Percentiles rank a stretch among this genome's conserved stretches.
These are phyloP conservation scores for Diuraphis noxia DNA, from an alignment of 1,140 invertebrate genomes.

Conservation along the genomic window DNA sequence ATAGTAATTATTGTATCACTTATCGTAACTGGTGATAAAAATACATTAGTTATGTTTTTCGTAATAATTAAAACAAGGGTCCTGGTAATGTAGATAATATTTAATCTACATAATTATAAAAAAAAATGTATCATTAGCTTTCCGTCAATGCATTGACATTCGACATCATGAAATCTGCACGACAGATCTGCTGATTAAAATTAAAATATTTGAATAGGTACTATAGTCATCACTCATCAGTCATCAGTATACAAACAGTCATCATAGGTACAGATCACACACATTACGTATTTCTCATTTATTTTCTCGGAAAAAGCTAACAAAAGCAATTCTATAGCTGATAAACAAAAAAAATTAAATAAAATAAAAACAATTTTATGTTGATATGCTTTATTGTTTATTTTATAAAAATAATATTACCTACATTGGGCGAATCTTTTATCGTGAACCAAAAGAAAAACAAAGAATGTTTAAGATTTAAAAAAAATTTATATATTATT, in stretches of 20 bases:
- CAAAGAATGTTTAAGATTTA: background rate
- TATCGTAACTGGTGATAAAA: background rate
- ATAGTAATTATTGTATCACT: background rate
- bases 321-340: background rate
- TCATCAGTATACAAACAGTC: too few species aligned
- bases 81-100: background rate
- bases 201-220: background rate
- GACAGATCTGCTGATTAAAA: background rate
- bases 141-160: background rate
- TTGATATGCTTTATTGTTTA: too few species aligned
- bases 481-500: background rate
- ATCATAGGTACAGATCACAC: background rate
- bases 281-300: background rate
- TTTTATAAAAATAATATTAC: background rate
- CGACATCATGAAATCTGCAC: background rate
- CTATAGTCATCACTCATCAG: background rate
- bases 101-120: background rate
- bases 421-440: background rate
- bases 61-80: background rate
- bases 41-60: background rate
- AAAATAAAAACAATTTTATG: background rate
- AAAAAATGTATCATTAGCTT: background rate
- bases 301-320: background rate
- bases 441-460: background rate
- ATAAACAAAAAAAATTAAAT: background rate